Base-by-base conservation (phyloP, 2,113 vertebrate species). In the Trematomus loennbergii region DNA sequence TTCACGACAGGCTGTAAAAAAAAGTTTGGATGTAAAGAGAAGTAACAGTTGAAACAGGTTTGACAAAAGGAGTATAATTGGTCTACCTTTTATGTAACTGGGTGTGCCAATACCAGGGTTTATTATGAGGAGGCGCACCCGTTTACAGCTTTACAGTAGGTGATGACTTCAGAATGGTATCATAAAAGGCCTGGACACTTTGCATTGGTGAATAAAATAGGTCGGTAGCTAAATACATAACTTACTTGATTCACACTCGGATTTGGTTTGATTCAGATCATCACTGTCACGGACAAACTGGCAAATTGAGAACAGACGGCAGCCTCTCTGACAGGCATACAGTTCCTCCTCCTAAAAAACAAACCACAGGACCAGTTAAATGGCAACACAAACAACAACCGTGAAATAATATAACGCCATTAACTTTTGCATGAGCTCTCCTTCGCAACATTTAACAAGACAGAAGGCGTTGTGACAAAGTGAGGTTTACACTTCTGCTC, bases 301-400 rank as follows among this genome's bases (percentile, higher is more conserved):
- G 55, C 98, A 99, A 89, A 99, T 99, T 74, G 98, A 99, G 90
- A 99, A 99, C 4, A 99, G 96, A 4, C 98, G 96, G 86, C 98
- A 99, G 69, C 98, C 98, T 87, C 98, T 95, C 92, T 98, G 97
- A 91, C 98, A 99, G 11, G 98, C 97, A 0, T 95, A 99, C 9
- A 99, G 94, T 61, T 98, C 97, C 75, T 97, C 97, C 86, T 99
- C 98, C 98, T 99, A 55, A 25, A 82, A 81, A 68, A 87, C 77
- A 89, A 69, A 71, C 13, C 36, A 64, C 2, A 68, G n/a, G 9
- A 89, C 43, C 55, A 82, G 65, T 75, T 88, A 29, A 29, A 87
- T 64, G 4, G 12, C 15, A 40, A 40, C 15, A 79, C 33, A 17
- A 55, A 43, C 64, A 73, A 9, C 16, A 36, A 18, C 20, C 18